Evolutionary conservation across 2,113 vertebrate genomes (phyloP).

Genomic region (Channa argus): DNA sequence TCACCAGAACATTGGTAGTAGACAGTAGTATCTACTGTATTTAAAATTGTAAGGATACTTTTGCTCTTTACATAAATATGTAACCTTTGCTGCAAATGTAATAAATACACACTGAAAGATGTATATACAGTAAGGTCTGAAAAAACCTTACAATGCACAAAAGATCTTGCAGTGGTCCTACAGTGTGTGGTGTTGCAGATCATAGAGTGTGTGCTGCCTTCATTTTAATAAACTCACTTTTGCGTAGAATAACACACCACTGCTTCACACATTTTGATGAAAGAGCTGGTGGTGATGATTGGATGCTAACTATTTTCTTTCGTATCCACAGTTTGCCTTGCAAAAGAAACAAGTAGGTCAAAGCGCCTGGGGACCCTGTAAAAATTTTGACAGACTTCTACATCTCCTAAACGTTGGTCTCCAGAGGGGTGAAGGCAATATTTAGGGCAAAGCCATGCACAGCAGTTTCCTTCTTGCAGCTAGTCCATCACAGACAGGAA

Average conservation of each 20-base stretch:
- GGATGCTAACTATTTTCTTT: slow-evolving; percentile 35
- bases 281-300: neutral
- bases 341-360: slow-evolving; percentile 73
- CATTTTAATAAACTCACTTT: neutral
- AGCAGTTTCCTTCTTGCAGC: slow-evolving; percentile 36
- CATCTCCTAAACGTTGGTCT: slow-evolving; percentile 61
- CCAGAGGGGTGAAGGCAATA: slow-evolving; percentile 58
- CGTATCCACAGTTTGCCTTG: slow-evolving; percentile 39
- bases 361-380: slow-evolving; percentile 58
- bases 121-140: too few species aligned
- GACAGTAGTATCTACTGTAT: too few species aligned
- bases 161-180: too few species aligned
- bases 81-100: too few species aligned
- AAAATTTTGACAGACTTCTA: slow-evolving; percentile 66
- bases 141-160: too few species aligned
- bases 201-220: neutral
- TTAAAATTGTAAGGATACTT: too few species aligned
- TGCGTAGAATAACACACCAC: neutral
- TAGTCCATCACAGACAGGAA: slow-evolving; percentile 2
- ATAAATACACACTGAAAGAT: too few species aligned
- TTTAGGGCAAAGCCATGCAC: slow-evolving; percentile 59
- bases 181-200: too few species aligned
- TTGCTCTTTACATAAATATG: too few species aligned
- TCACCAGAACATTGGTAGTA: too few species aligned
- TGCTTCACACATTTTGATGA: neutral